phyloP scores from a whole-genome alignment of 2,888 invertebrate species.

The Perithous albicinctus region DNA sequence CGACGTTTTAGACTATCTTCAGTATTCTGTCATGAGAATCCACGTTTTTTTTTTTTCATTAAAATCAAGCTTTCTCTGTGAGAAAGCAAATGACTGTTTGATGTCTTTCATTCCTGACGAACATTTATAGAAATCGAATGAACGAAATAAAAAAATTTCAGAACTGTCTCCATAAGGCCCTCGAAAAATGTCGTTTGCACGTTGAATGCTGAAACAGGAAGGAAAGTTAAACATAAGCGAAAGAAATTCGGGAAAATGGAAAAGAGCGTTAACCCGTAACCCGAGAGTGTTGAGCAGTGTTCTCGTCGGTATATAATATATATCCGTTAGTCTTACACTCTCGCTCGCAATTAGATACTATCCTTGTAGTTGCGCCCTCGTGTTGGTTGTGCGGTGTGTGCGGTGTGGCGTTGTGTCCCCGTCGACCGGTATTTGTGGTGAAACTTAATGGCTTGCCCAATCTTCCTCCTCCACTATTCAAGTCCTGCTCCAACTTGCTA shows the following conservation, averaged over 20 bases:
- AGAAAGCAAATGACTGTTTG: no score
- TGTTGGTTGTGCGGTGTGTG: conserved; percentile 35
- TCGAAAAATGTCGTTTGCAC: no score
- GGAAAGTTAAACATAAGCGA: conserved; percentile 21
- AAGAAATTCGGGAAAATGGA: conserved; percentile 47
- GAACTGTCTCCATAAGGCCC: no score
- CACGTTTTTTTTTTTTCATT: no score
- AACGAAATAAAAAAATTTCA: no score
- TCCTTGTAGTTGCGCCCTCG: conserved; percentile 25
- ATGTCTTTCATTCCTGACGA: no score
- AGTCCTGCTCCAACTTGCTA: not conserved
- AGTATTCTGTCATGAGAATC: no score
- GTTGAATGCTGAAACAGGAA: not conserved
- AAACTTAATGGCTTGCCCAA: conserved; percentile 58
- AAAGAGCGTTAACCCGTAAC: conserved; percentile 54
- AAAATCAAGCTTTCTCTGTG: no score
- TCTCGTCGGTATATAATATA: not conserved
- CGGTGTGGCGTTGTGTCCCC: conserved; percentile 47
- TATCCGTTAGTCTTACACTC: conserved; percentile 54
- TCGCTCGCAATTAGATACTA: conserved; percentile 58
- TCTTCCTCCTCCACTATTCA: conserved; percentile 16
- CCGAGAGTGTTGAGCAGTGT: conserved; percentile 14
- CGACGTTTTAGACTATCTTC: no score
- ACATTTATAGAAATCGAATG: no score
- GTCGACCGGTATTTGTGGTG: conserved; percentile 55